phyloP scores from a whole-genome alignment of 1,140 invertebrate species.

The Drosophila saltans region DNA sequence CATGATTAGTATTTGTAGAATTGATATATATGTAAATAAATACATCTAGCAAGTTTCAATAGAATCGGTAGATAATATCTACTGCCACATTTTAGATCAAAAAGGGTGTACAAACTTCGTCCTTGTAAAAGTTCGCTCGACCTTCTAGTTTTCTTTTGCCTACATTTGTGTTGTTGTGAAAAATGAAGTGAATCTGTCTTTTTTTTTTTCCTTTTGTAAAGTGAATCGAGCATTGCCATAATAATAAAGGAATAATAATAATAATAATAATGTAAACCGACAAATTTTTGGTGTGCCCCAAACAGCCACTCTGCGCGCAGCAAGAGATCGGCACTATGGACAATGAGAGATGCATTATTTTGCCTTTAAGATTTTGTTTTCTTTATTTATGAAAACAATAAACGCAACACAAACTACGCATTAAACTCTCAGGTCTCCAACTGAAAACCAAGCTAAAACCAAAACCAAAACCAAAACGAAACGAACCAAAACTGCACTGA shows the following conservation, averaged over 20 bases:
- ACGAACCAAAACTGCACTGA: neutral
- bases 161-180: constrained; percentile 53
- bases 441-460: too few species aligned
- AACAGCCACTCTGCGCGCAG: constrained; percentile 16
- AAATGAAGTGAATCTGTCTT: constrained; percentile 78
- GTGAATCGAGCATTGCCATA: constrained; percentile 50
- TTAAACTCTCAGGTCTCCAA: constrained; percentile 39
- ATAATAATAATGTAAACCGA: constrained; percentile 75
- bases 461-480: neutral
- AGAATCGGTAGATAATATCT: too few species aligned
- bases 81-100: too few species aligned
- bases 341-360: neutral
- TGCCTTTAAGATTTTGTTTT: constrained; percentile 20
- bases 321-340: neutral
- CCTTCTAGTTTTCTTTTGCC: constrained; percentile 12
- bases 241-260: constrained; percentile 57
- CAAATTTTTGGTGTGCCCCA: constrained; percentile 59
- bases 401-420: constrained; percentile 77
- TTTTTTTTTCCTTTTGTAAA: constrained; percentile 39
- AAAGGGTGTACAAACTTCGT: too few species aligned
- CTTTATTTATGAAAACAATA: constrained; percentile 80
- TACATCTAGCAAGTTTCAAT: too few species aligned
- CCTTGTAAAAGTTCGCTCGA: too few species aligned
- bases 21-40: too few species aligned
- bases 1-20: too few species aligned